Conservation (phyloP, 2,113 vertebrate genomes). For the Sinocyclocheilus maitianheensis region DNA sequence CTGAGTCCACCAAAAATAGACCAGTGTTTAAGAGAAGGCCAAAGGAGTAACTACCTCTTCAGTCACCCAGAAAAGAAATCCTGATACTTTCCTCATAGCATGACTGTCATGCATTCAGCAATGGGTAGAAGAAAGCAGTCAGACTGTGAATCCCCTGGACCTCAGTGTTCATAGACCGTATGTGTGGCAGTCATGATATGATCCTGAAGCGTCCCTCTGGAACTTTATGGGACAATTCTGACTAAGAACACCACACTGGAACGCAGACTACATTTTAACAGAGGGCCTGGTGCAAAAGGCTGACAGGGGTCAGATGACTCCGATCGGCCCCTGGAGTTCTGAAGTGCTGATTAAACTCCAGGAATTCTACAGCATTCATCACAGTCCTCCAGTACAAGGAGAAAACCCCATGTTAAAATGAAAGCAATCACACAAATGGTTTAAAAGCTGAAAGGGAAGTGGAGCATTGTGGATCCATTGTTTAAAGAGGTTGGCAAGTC, state of each 20-base stretch:
- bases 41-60: constrained; percentile 47
- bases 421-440: neutral
- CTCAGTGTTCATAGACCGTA: neutral
- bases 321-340: constrained; percentile 43
- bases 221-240: constrained; percentile 38
- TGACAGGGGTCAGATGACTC: constrained; percentile 44
- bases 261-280: constrained; percentile 36
- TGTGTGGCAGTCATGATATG: constrained; percentile 17
- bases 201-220: constrained; percentile 26
- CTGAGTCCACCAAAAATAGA: constrained; percentile 64
- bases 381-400: constrained; percentile 34
- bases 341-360: constrained; percentile 31
- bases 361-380: constrained; percentile 46
- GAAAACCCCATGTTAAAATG: constrained; percentile 37
- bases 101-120: neutral
- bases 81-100: constrained; percentile 14
- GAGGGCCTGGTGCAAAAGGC: constrained; percentile 8
- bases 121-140: neutral
- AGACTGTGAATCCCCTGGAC: constrained; percentile 25
- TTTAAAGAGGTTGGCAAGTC: too few species aligned
- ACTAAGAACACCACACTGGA: too few species aligned
- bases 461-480: too few species aligned
- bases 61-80: constrained; percentile 47
- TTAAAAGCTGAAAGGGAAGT: neutral
- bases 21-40: constrained; percentile 57